Conservation (phyloP, 1,140 invertebrate species). For the Drosophila pallidifrons region DNA sequence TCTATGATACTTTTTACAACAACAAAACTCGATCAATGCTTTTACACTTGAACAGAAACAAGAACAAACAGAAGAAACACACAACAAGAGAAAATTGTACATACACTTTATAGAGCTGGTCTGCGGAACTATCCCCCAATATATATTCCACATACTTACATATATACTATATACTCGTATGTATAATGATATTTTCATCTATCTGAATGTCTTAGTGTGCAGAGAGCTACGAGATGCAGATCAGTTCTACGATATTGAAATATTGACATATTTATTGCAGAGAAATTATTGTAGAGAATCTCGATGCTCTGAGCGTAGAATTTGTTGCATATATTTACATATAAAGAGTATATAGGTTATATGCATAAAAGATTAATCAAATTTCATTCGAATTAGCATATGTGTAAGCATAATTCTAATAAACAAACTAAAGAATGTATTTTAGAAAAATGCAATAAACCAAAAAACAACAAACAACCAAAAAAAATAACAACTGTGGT, state of each 20-base stretch:
- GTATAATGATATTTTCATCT: conserved; percentile 19
- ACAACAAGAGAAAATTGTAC: conserved; percentile 60
- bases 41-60: conserved; percentile 55
- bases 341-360: conserved; percentile 49
- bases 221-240: conserved; percentile 1
- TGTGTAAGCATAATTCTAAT: conserved; percentile 53
- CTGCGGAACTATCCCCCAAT: conserved; percentile 9
- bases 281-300: conserved; percentile 51
- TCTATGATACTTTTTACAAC: conserved; percentile 75
- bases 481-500: conserved; percentile 22
- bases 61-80: conserved; percentile 10
- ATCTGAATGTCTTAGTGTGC: conserved; percentile 14
- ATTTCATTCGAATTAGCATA: conserved; percentile 72
- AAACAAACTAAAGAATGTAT: conserved; percentile 69
- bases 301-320: conserved; percentile 44
- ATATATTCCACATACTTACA: conserved; percentile 14
- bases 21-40: conserved; percentile 32
- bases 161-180: conserved; percentile 11
- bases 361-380: conserved; percentile 56
- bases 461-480: conserved; percentile 19
- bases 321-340: conserved; percentile 38
- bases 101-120: conserved; percentile 48
- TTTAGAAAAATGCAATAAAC: conserved; percentile 72
- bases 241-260: conserved; percentile 18
- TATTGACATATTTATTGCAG: background rate